These are phyloP conservation scores for Dufourea novaeangliae DNA, from an alignment of 1,140 invertebrate species.

Conservation along the genomic window DNA sequence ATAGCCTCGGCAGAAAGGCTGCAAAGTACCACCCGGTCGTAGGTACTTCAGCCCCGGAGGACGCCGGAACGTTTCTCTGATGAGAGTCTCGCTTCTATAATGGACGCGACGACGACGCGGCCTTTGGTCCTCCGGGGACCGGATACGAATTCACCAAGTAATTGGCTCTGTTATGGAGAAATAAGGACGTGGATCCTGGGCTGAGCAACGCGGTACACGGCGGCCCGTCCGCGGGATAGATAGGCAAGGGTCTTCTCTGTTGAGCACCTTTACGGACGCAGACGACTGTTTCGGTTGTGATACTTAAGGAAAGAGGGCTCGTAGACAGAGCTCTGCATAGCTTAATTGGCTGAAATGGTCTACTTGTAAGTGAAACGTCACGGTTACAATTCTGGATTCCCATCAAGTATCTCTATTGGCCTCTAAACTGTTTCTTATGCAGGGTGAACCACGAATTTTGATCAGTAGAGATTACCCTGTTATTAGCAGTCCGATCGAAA, in stretches of 20 bases:
- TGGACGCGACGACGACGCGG: background rate
- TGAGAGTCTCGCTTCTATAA: constrained; percentile 19
- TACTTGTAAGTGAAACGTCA: too few species aligned
- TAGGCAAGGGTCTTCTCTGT: background rate
- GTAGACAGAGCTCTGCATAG: too few species aligned
- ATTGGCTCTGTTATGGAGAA: constrained; percentile 18
- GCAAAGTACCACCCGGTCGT: constrained; percentile 37
- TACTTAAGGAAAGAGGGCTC: background rate
- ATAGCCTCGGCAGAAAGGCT: constrained; percentile 47
- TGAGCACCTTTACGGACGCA: background rate
- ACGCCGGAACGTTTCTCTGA: constrained; percentile 10
- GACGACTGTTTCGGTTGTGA: background rate
- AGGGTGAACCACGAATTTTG: too few species aligned
- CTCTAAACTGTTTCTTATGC: too few species aligned
- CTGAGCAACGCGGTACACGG: background rate
- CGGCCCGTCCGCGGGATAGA: background rate
- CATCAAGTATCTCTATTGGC: too few species aligned
- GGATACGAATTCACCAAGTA: constrained; percentile 7
- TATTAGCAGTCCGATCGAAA: too few species aligned
- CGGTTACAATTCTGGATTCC: too few species aligned
- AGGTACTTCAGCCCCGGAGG: constrained; percentile 28
- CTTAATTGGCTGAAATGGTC: too few species aligned
- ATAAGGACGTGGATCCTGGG: background rate
- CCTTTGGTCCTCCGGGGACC: constrained; percentile 1
- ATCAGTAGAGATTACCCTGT: too few species aligned